These are phyloP conservation scores for Caenorhabditis sulstoni DNA, from an alignment of 2,888 invertebrate genomes.

Conservation along the genomic window DNA sequence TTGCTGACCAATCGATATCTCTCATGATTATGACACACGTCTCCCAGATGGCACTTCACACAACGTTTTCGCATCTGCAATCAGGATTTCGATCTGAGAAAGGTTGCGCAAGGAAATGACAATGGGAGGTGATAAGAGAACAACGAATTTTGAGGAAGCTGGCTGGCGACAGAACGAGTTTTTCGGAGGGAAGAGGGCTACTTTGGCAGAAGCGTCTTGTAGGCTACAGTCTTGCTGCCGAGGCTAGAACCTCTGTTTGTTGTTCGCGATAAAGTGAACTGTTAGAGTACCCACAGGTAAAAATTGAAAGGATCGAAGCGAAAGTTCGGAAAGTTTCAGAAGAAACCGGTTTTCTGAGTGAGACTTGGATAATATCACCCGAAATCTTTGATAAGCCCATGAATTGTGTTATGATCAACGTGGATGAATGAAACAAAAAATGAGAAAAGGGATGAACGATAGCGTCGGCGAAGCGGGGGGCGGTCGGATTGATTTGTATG, in stretches of 20 bases:
- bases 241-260: too few species aligned
- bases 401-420: constrained; percentile 6
- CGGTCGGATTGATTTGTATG: constrained; percentile 43
- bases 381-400: neutral
- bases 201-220: constrained; percentile 6
- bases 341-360: too few species aligned
- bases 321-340: too few species aligned
- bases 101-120: constrained; percentile 8
- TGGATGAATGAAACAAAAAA: constrained; percentile 1
- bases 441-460: constrained; percentile 1
- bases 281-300: too few species aligned
- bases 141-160: constrained; percentile 13
- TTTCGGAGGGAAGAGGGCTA: constrained; percentile 1
- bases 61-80: constrained; percentile 50
- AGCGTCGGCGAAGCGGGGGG: neutral
- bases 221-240: neutral
- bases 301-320: too few species aligned
- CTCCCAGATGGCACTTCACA: constrained; percentile 44
- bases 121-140: constrained; percentile 14
- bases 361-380: too few species aligned
- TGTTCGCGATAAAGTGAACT: too few species aligned
- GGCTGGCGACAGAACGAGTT: constrained; percentile 5
- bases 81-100: neutral
- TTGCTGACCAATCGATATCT: constrained; percentile 60
- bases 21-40: constrained; percentile 60